Conservation (phyloP, 2,113 vertebrate genomes). For the Podilymbus podiceps region DNA sequence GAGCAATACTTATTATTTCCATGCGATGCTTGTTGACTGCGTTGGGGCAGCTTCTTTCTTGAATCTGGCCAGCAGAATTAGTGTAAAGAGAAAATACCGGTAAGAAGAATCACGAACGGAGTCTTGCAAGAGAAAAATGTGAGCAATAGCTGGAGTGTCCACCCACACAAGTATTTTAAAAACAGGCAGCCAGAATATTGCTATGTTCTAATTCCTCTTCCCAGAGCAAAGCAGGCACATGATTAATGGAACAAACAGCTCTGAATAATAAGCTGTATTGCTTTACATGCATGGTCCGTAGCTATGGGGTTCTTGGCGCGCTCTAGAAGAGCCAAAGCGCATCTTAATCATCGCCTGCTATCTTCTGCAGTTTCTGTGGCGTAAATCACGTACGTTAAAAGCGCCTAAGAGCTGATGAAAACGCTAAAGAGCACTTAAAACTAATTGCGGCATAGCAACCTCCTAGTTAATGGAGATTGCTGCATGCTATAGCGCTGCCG, state of each 20-base stretch:
- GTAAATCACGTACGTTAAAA: neutral
- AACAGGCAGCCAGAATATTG: conserved; percentile 6
- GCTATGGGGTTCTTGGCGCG: neutral
- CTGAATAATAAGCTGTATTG: neutral
- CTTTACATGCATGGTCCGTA: neutral
- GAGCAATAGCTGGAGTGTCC: neutral
- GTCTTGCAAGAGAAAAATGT: neutral
- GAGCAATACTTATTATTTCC: neutral
- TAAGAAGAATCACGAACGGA: neutral
- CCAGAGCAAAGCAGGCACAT: neutral
- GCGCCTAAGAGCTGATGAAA: neutral
- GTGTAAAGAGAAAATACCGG: neutral
- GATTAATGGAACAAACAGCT: neutral
- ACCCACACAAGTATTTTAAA: neutral
- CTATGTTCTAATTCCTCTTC: neutral
- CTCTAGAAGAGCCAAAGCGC: neutral
- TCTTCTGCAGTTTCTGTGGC: neutral
- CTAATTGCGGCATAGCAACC: neutral
- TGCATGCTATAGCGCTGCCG: fast-evolving
- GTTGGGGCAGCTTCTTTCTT: neutral
- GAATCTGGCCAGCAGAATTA: neutral
- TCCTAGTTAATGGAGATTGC: neutral
- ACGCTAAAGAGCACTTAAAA: neutral
- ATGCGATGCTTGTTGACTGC: neutral
- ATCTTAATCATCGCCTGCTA: neutral